A percentile compares a stretch with the other conserved stretches of the same genome.
Evolutionary conservation across 2,113 vertebrate species (phyloP).

Genomic region (Columba livia): DNA sequence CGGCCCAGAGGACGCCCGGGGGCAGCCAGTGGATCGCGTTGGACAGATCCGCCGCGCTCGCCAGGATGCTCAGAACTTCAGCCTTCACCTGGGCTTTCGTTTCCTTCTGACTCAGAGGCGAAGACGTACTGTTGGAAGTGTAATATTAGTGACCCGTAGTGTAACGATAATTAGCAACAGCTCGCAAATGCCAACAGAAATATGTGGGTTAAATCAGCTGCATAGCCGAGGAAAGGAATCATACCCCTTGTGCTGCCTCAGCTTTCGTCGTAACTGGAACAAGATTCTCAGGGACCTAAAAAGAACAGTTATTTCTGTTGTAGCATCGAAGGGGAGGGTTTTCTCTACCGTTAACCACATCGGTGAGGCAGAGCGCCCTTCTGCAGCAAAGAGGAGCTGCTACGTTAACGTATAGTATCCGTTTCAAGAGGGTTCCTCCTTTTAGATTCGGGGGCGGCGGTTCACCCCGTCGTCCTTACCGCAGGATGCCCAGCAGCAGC

Average conservation of each 20-base stretch:
- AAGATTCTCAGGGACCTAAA: constrained; percentile 72
- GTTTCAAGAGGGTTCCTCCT: no score
- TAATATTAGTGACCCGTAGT: accelerated
- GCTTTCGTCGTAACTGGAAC: constrained; percentile 46
- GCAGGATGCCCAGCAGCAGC: constrained; percentile 83
- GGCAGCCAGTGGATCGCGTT: constrained; percentile 96
- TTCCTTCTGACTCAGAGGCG: neutral
- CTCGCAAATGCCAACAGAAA: neutral
- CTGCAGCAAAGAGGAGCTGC: no score
- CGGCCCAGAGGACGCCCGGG: constrained; percentile 89
- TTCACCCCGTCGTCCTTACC: constrained; percentile 68
- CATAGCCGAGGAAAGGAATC: neutral
- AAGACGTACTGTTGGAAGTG: neutral
- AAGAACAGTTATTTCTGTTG: neutral
- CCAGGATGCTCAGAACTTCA: constrained; percentile 80
- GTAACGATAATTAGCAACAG: neutral
- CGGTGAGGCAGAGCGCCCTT: accelerated
- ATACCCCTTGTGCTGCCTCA: constrained; percentile 4
- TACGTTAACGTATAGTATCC: no score
- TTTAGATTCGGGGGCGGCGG: no score
- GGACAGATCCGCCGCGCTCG: constrained; percentile 82
- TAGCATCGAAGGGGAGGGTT: neutral
- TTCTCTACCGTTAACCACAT: accelerated
- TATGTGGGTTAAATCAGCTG: no score
- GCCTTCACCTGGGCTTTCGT: constrained; percentile 22